phyloP scores from a whole-genome alignment of 1,140 invertebrate species.

The Habropoda laboriosa region DNA sequence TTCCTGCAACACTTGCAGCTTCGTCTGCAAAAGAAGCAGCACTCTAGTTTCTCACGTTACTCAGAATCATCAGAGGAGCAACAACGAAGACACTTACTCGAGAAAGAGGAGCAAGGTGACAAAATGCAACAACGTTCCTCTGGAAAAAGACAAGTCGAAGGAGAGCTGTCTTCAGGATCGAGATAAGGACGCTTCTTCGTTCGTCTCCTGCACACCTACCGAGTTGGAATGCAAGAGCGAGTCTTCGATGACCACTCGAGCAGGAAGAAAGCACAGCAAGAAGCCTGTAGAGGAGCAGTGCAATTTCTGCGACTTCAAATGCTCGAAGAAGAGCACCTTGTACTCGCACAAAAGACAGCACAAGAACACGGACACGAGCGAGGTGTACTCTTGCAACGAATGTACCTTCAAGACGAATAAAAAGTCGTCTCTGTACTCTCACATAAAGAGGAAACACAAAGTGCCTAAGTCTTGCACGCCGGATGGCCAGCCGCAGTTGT shows the following conservation, averaged over 20 bases:
- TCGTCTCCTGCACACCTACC: not conserved
- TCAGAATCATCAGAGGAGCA: slow-evolving; percentile 31
- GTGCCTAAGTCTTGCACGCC: slow-evolving; percentile 2
- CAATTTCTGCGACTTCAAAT: slow-evolving; percentile 80
- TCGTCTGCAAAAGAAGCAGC: slow-evolving; percentile 54
- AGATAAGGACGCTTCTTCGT: not conserved
- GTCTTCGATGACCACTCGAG: not conserved
- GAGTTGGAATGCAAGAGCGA: slow-evolving; percentile 12
- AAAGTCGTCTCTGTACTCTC: slow-evolving; percentile 73
- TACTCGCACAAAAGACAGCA: slow-evolving; percentile 82
- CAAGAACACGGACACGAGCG: slow-evolving; percentile 62
- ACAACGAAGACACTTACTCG: not conserved
- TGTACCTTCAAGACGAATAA: slow-evolving; percentile 74
- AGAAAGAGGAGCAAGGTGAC: slow-evolving; percentile 17
- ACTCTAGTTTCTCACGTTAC: slow-evolving; percentile 54
- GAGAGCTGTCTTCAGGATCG: not conserved
- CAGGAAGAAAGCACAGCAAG: not conserved
- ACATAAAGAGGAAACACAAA: slow-evolving; percentile 76
- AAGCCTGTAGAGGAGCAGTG: slow-evolving; percentile 50
- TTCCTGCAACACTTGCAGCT: slow-evolving; percentile 50
- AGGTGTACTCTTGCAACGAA: slow-evolving; percentile 73
- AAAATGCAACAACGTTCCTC: not conserved
- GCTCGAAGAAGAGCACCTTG: slow-evolving; percentile 81
- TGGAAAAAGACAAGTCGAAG: not conserved
- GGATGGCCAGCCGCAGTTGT: slow-evolving; percentile 66